Evolutionary conservation across 1,140 invertebrate genomes (phyloP), one percentile per base, ranked within the genome.

Genomic region (Hermetia illucens): DNA sequence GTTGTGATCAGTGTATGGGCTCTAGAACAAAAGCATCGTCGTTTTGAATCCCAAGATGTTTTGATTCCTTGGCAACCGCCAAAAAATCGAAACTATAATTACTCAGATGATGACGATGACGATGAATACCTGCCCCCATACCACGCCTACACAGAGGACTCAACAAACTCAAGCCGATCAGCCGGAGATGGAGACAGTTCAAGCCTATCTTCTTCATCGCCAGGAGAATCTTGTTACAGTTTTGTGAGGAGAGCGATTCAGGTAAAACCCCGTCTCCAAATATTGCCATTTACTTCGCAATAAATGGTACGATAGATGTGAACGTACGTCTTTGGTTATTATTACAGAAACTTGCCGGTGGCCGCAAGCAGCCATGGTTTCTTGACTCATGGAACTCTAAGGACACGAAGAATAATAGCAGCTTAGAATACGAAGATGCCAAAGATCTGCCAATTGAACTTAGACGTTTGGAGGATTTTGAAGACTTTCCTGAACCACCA

Each of bases 1-100:
- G 70, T 95, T n/a, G 77, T 96, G 43, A 86, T 96, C 42, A 91
- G 87, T 12, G 91, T 94, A 1, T 96, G 92, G 92, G 87, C 92
- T 10, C 88, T 94, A 80, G 92, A 97, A 62, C 91, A 96, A 52
- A 75, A 79, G 37, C 83, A 91, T 52, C 65, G 85, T 46, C 85
- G 83, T 44, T 72, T 72, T 30, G 69, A 72, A 49, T 71, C 69
- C 10, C 70, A 72, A 67, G 93, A 98, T 64, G 89, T 97, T 27
- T 64, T 98, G 21, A 86, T 98, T 40, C 92, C 92, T 2, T 96
- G 91, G 90, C 82, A 88, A 48, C 68, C 76, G 34, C 80, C 82
- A 3, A 73, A 72, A 41, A 75, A 72, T 32, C 51, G 56, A 3
- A 59, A 43, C 34, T 47, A 41, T 13, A 44, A 41, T 24, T 44